Evolutionary conservation across 2,113 vertebrate species (phyloP).

Genomic region (Archilochus colubris): DNA sequence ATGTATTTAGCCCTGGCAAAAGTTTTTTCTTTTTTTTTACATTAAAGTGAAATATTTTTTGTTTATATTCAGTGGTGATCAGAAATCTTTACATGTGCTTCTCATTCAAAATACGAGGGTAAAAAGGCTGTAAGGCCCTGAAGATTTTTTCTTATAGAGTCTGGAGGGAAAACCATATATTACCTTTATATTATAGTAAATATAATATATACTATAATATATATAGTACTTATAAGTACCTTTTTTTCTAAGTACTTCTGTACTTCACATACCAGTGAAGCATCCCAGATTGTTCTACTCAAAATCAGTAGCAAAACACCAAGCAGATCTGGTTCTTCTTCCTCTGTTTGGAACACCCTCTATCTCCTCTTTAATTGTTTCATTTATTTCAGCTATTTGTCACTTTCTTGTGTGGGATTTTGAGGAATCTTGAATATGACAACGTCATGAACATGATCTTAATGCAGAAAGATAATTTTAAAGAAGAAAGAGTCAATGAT

Average conservation of each 20-base stretch:
- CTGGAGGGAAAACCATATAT: background rate
- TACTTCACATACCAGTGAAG: background rate
- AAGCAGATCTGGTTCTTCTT: background rate
- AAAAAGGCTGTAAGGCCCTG: background rate
- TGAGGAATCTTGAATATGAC: background rate
- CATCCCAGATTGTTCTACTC: background rate
- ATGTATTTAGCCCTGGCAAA: background rate
- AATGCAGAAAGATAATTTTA: background rate
- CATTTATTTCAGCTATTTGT: background rate
- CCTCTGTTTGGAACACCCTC: background rate
- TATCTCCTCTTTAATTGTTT: background rate
- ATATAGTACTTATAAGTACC: background rate
- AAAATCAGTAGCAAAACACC: background rate
- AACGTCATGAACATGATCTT: background rate
- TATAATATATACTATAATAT: too few species aligned
- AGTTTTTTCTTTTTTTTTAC: background rate
- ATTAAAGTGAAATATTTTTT: background rate
- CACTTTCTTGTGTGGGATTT: background rate
- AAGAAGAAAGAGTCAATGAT: background rate
- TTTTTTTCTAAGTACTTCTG: background rate
- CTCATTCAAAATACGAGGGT: background rate
- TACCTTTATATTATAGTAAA: too few species aligned
- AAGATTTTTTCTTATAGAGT: background rate
- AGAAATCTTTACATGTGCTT: background rate
- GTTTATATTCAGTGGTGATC: background rate